A percentile compares a stretch with the other conserved stretches of the same genome.
Evolutionary conservation across 2,113 vertebrate species (phyloP).

Genomic region (Myrmophylax atrothorax): DNA sequence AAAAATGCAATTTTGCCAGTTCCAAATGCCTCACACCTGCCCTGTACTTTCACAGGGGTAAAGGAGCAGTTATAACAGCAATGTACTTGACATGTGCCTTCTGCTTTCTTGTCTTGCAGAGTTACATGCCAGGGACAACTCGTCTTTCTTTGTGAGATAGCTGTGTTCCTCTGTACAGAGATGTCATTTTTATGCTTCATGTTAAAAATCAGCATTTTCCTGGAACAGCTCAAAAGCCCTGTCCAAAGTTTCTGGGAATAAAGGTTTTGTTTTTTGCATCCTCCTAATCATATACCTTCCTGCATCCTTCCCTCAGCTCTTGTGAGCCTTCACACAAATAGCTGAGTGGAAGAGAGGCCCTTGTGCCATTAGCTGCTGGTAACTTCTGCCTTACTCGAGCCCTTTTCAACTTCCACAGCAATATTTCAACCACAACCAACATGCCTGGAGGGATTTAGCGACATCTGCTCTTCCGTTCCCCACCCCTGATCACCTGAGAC

Average conservation of each 20-base stretch:
- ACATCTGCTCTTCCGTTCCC: background rate
- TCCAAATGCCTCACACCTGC: background rate
- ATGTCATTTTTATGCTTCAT: background rate
- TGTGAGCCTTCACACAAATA: background rate
- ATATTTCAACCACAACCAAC: background rate
- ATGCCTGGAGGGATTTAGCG: background rate
- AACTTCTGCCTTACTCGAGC: background rate
- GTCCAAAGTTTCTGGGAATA: background rate
- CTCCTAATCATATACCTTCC: background rate
- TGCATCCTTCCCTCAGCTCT: background rate
- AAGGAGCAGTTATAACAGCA: background rate
- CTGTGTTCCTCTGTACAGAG: background rate
- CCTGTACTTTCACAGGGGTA: background rate
- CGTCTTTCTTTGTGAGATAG: background rate
- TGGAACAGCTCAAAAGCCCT: background rate
- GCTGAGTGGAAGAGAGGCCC: background rate
- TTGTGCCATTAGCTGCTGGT: background rate
- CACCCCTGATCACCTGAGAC: accelerated
- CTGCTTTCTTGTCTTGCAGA: background rate
- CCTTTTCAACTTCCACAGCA: background rate
- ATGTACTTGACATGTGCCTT: accelerated
- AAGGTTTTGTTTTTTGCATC: background rate
- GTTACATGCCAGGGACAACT: background rate
- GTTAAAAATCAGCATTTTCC: background rate
- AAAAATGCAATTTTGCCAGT: background rate